phyloP scores from a whole-genome alignment of 2,888 invertebrate genomes.

The Aspidapion aeneum region DNA sequence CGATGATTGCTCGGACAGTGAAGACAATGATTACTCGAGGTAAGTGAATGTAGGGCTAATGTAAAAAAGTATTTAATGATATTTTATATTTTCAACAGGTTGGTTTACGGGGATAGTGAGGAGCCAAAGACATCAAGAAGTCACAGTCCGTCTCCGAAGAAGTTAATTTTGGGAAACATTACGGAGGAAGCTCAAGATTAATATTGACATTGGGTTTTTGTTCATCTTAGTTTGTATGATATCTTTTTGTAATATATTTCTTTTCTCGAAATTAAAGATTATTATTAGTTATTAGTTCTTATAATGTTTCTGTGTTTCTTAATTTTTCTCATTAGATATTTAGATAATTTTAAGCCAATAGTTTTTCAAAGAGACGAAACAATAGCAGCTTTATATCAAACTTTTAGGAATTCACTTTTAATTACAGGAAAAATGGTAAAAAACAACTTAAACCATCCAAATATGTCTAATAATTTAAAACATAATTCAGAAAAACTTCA shows the following conservation, averaged over 20 bases:
- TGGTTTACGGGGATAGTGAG: constrained; percentile 40
- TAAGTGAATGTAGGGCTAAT: constrained; percentile 29
- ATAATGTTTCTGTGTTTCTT: neutral
- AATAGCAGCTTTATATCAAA: constrained; percentile 40
- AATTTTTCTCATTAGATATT: neutral
- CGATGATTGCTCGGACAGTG: constrained; percentile 46
- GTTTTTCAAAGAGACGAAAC: constrained; percentile 38
- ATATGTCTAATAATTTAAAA: constrained; percentile 29
- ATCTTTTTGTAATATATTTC: too few species aligned
- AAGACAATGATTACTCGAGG: constrained; percentile 38
- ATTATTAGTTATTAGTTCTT: neutral
- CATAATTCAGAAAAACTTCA: constrained; percentile 43
- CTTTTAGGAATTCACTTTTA: constrained; percentile 40
- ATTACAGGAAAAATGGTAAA: constrained; percentile 42
- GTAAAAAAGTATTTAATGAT: neutral
- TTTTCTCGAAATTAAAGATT: too few species aligned
- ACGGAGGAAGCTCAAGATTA: constrained; percentile 40
- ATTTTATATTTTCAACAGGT: too few species aligned
- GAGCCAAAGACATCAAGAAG: constrained; percentile 30
- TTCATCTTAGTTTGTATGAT: too few species aligned
- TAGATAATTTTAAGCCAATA: constrained; percentile 28
- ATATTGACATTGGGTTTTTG: too few species aligned
- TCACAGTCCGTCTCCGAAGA: constrained; percentile 34
- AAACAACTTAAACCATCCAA: constrained; percentile 20
- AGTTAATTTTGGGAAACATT: constrained; percentile 44